Base-by-base conservation (phyloP, 2,797 vertebrate species). In the Tadarida brasiliensis region DNA sequence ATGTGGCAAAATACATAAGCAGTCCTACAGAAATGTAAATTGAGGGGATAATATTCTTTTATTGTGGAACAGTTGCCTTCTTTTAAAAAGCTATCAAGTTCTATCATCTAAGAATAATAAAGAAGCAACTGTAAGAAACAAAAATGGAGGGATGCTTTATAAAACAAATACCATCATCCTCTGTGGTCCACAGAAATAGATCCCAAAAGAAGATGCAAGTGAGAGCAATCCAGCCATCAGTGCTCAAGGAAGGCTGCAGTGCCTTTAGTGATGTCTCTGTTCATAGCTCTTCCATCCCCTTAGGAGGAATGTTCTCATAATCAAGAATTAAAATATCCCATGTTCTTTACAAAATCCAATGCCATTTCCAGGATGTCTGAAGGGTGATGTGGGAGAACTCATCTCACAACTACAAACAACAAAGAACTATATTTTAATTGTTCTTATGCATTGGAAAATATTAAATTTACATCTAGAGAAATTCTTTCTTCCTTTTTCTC, bases 231-330 rank as follows among this genome's bases (percentile, higher is more conserved):
- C 24, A 44, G 33, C 35, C 44, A 54, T 54, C 35, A 61, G n/a
- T 8, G 59, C 51, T 81, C 49, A 39, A 81, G 80, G 90, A 77
- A 88, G 71, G 3, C 59, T 30, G 0, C 59, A 90, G 3, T 11
- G 2, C 7, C 39, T 49, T n/a, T 11, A 0, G 26, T 74, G n/a
- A 57, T 59, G 78, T 49, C 61, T 81, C 44, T 20, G 24, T 14
- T 44, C 70, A 59, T 63, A 74, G 10, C 14, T 89, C 63, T 90
- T 0, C 0, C 77, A 26, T 96, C 7, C 39, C 94, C 17, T 71
- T 94, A 89, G 35, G 90, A 98, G 35, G 47, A 94, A 90, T 81
- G 15, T 73, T 95, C 87, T 95, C 83, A 61, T 90, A 87, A 95
- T 90, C 47, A 92, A 89, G n/a, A 87, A 92, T 89, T 70, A 92